Evolutionary conservation across 2,113 vertebrate genomes (phyloP).

Genomic region (Oenanthe oenanthe): DNA sequence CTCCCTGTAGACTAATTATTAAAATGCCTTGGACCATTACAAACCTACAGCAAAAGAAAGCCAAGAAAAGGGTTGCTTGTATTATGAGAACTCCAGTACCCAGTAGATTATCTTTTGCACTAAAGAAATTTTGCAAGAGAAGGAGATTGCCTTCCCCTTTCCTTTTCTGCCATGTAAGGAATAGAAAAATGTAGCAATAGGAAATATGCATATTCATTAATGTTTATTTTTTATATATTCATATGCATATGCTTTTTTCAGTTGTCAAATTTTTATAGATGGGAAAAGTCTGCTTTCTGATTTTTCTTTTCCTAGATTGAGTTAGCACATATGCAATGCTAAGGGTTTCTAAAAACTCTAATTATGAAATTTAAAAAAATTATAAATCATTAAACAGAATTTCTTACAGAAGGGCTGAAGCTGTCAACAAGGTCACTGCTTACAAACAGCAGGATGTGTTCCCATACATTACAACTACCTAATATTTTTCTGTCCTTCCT

Average conservation of each 20-base stretch:
- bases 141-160: slow-evolving; percentile 46
- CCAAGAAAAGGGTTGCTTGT: slow-evolving; percentile 69
- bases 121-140: slow-evolving; percentile 58
- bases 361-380: not conserved
- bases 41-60: slow-evolving; percentile 73
- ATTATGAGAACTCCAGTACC: slow-evolving; percentile 61
- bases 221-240: not conserved
- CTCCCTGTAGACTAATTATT: slow-evolving; percentile 81
- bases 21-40: slow-evolving; percentile 75
- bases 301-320: not conserved
- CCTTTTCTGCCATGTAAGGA: slow-evolving; percentile 37
- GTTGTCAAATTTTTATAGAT: not conserved
- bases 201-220: not conserved
- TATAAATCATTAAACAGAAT: not conserved
- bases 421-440: not conserved
- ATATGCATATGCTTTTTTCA: not conserved
- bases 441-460: not conserved
- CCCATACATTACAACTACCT: not conserved
- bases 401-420: not conserved
- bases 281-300: not conserved
- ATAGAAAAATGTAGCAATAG: not conserved
- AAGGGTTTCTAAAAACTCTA: not conserved
- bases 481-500: not conserved
- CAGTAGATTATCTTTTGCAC: slow-evolving; percentile 63
- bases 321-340: not conserved